Conservation (phyloP, 2,888 invertebrate genomes). For the Sarcophaga subvicina region DNA sequence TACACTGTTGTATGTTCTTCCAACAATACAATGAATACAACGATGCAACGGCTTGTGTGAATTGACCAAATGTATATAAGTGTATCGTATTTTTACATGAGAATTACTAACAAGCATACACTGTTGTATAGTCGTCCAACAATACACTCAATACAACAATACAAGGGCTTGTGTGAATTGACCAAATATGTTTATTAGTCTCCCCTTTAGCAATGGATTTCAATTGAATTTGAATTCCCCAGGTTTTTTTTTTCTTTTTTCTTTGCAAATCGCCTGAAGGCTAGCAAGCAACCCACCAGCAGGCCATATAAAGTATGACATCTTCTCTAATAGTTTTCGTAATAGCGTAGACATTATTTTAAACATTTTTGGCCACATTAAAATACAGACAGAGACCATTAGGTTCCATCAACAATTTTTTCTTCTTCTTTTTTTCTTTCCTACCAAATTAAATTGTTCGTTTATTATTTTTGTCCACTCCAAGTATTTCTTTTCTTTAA, state of each 20-base stretch:
- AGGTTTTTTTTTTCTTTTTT: background rate
- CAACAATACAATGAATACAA: no score
- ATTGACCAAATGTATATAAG: no score
- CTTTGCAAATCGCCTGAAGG: background rate
- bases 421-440: background rate
- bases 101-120: no score
- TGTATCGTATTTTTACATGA: no score
- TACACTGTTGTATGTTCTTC: no score
- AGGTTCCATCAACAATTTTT: slow-evolving; percentile 52
- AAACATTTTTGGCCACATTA: slow-evolving; percentile 1
- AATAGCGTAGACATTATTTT: slow-evolving; percentile 28
- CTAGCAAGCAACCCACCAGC: background rate
- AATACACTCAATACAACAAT: no score
- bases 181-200: no score
- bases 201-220: no score
- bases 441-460: slow-evolving; percentile 65
- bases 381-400: background rate
- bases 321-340: slow-evolving; percentile 8
- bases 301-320: slow-evolving; percentile 65
- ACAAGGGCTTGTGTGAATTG: no score
- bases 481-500: background rate
- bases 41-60: no score
- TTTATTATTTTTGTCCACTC: background rate
- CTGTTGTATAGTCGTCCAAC: no score
- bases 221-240: no score